Base-by-base conservation (phyloP, 2,113 vertebrate species). In the Petaurus breviceps region DNA sequence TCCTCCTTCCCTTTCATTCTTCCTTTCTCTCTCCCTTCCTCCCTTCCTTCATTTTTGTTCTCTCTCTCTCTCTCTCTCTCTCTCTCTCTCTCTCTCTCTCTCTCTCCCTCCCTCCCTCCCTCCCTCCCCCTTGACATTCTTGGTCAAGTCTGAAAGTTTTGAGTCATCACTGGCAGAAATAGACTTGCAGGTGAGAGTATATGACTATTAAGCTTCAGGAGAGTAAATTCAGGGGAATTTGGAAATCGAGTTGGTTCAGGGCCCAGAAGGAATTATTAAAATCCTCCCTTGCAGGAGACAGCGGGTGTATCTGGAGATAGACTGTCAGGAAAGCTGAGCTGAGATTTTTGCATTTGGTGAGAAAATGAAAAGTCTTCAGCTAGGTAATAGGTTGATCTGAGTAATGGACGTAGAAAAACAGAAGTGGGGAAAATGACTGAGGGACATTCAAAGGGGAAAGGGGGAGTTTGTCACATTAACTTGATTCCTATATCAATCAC, bases 201-300 rank as follows among this genome's bases (percentile, higher is more conserved):
- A 24, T 16, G 28, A 92, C 31, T 24, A 25, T 2, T 23, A 43
- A 90, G 57, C 57, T 89, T 51, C 3, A 3, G 14, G 0, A 22
- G 92, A 57, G 93, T 8, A 5, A 61, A 47, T 53, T 19, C 92
- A 90, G 61, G 84, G 51, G 0, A 28, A 93, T 90, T 92, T 4
- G 95, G 84, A 68, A 43, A 77, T 2, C 0, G 3, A 0, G 12
- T 3, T 90, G 51, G 92, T 93, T 61, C 43, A 51, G 68, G 90
- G 43, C 77, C 55, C 92, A 25, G 43, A 51, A 96, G 92, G 94
- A 90, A 55, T 90, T 53, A 90, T 12, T 57, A 92, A 93, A 93
- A 91, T 90, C 77, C 92, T 90, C 28, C 90, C 0, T 0, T 51
- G 51, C 84, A 37, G 91, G 47, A 51, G 54, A 84, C 92, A 93